Evolutionary conservation across 2,113 vertebrate species (phyloP).

Genomic region (Coregonus clupeaformis): DNA sequence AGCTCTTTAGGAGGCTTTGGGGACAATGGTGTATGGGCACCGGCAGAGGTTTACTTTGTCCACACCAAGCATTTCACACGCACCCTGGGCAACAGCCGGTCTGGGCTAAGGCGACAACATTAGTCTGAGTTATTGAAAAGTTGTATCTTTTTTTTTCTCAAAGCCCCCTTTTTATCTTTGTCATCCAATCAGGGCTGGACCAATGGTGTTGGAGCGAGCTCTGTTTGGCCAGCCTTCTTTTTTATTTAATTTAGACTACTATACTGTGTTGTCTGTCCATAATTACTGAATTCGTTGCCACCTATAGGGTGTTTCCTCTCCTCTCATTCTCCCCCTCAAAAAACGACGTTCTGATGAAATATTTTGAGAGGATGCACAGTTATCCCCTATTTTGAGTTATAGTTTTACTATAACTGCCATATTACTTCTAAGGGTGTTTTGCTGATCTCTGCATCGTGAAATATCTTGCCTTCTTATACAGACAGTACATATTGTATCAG

Average conservation of each 20-base stretch:
- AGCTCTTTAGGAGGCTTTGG: slow-evolving; percentile 91
- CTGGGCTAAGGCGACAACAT: slow-evolving; percentile 84
- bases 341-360: background rate
- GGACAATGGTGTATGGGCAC: slow-evolving; percentile 90
- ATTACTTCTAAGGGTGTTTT: background rate
- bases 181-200: slow-evolving; percentile 66
- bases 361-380: background rate
- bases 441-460: background rate
- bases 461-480: background rate
- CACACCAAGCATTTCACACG: slow-evolving; percentile 97
- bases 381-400: background rate
- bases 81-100: slow-evolving; percentile 92
- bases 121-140: slow-evolving; percentile 79
- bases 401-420: background rate
- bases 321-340: too few relatives aligned
- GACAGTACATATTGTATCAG: background rate
- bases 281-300: too few relatives aligned
- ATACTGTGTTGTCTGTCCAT: slow-evolving; percentile 36
- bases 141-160: slow-evolving; percentile 29
- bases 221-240: slow-evolving; percentile 53
- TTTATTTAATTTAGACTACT: slow-evolving; percentile 7
- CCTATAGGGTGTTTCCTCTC: background rate
- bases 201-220: slow-evolving; percentile 53
- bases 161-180: slow-evolving; percentile 69
- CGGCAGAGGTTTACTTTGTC: slow-evolving; percentile 93